These are phyloP conservation scores for Corvus moneduloides DNA, from an alignment of 2,113 vertebrate genomes.

Conservation along the genomic window DNA sequence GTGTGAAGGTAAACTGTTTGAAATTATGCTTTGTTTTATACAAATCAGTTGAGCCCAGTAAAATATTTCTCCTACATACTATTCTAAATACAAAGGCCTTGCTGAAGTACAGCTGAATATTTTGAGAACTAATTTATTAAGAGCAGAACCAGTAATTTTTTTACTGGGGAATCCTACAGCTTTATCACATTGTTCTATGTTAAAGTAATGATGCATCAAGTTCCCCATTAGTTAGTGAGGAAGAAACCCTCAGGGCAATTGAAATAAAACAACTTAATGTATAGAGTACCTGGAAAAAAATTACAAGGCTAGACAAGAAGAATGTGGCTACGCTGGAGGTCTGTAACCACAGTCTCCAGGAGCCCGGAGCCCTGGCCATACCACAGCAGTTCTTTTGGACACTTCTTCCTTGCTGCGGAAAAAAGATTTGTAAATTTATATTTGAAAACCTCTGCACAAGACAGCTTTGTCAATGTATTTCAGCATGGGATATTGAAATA, in stretches of 20 bases:
- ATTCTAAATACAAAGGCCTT: background rate
- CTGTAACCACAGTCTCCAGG: background rate
- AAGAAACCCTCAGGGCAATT: constrained; percentile 46
- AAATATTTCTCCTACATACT: background rate
- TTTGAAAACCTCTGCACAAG: background rate
- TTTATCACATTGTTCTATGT: constrained; percentile 31
- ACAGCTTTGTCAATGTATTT: background rate
- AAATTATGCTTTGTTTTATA: constrained; percentile 13
- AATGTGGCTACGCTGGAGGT: constrained; percentile 9
- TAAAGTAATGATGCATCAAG: constrained; percentile 50
- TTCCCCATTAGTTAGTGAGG: constrained; percentile 43
- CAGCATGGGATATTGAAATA: background rate
- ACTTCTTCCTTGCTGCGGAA: background rate
- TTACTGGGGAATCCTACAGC: constrained; percentile 7
- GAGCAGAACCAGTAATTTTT: constrained; percentile 39
- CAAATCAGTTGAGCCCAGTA: background rate
- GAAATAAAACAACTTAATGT: constrained; percentile 50
- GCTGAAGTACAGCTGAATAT: background rate
- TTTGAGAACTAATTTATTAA: constrained; percentile 51
- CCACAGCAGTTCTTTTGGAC: background rate
- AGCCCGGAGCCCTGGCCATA: background rate
- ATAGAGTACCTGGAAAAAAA: constrained; percentile 43
- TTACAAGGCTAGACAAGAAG: constrained; percentile 35
- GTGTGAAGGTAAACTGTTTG: background rate
- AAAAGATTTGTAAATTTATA: background rate